Evolutionary conservation across 2,888 invertebrate species (phyloP).

Genomic region (Thera britannica): DNA sequence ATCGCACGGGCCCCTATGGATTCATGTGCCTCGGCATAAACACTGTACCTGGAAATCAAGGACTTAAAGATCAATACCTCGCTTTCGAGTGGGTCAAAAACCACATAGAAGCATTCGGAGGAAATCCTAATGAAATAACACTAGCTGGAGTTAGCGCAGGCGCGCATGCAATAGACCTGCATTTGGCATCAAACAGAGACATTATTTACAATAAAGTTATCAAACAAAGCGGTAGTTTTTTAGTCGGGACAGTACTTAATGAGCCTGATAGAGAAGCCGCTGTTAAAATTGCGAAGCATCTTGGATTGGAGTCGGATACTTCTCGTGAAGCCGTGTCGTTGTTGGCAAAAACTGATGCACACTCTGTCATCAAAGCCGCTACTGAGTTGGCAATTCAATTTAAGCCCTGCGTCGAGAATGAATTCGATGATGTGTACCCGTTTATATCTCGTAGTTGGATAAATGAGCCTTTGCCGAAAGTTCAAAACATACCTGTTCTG

Average conservation of each 20-base stretch:
- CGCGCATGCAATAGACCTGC: constrained; percentile 57
- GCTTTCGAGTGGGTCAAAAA: constrained; percentile 63
- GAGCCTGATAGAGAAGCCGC: constrained; percentile 51
- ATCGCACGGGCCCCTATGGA: constrained; percentile 63
- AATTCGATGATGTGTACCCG: constrained; percentile 53
- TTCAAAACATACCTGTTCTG: constrained; percentile 52
- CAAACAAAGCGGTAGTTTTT: constrained; percentile 56
- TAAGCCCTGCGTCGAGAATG: constrained; percentile 60
- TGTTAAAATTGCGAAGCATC: constrained; percentile 51
- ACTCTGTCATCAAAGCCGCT: constrained; percentile 48
- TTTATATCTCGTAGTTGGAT: constrained; percentile 56
- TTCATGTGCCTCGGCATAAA: constrained; percentile 65
- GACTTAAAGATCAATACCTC: constrained; percentile 62
- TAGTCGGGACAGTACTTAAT: constrained; percentile 45
- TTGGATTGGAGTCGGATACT: constrained; percentile 48
- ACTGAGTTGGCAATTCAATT: constrained; percentile 44
- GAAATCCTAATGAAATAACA: constrained; percentile 59
- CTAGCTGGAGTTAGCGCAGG: constrained; percentile 62
- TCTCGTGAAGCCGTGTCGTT: constrained; percentile 50
- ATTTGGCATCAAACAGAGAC: constrained; percentile 54
- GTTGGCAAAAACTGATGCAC: constrained; percentile 45
- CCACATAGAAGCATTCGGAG: constrained; percentile 64
- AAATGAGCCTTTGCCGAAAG: constrained; percentile 51
- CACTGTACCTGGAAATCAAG: constrained; percentile 63
- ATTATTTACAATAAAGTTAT: constrained; percentile 56